Conservation (phyloP, 1,140 invertebrate genomes). For the Philaenus spumarius region DNA sequence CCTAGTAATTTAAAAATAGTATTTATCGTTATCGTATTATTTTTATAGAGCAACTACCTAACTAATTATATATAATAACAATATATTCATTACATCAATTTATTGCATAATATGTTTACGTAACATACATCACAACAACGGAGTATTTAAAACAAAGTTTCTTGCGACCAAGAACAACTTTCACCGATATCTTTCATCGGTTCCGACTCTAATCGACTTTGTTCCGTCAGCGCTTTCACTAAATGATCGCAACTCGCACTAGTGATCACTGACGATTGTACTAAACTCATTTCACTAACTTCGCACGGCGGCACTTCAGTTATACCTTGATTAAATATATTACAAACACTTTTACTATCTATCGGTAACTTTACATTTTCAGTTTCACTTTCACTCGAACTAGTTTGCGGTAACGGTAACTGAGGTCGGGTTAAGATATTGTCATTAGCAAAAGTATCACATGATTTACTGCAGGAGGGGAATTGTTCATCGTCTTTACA, state of each 20-base stretch:
- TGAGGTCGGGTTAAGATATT: slow-evolving; percentile 11
- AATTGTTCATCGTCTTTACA: background rate
- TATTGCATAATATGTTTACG: too few species aligned
- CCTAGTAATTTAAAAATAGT: too few species aligned
- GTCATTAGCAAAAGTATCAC: slow-evolving; percentile 7
- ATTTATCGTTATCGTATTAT: too few species aligned
- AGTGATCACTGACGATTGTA: slow-evolving; percentile 10
- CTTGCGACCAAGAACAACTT: slow-evolving; percentile 30
- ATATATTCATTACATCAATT: too few species aligned
- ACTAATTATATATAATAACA: too few species aligned
- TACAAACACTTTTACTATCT: too few species aligned
- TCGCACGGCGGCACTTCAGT: background rate
- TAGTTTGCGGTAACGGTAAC: slow-evolving; percentile 1
- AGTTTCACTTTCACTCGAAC: slow-evolving; percentile 23
- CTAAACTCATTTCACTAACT: slow-evolving; percentile 5
- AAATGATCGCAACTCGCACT: slow-evolving; percentile 19
- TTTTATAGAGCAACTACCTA: too few species aligned
- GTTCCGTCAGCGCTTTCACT: slow-evolving; percentile 22
- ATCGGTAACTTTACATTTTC: too few species aligned
- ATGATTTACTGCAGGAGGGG: background rate
- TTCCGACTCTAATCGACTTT: slow-evolving; percentile 11
- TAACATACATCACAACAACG: too few species aligned
- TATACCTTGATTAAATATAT: too few species aligned
- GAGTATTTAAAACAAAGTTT: slow-evolving; percentile 27
- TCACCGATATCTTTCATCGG: slow-evolving; percentile 18